A percentile compares a stretch with the other conserved stretches of the same genome.
These are phyloP conservation scores for Acleris cristana DNA, from an alignment of 2,888 invertebrate species.

Conservation along the genomic window DNA sequence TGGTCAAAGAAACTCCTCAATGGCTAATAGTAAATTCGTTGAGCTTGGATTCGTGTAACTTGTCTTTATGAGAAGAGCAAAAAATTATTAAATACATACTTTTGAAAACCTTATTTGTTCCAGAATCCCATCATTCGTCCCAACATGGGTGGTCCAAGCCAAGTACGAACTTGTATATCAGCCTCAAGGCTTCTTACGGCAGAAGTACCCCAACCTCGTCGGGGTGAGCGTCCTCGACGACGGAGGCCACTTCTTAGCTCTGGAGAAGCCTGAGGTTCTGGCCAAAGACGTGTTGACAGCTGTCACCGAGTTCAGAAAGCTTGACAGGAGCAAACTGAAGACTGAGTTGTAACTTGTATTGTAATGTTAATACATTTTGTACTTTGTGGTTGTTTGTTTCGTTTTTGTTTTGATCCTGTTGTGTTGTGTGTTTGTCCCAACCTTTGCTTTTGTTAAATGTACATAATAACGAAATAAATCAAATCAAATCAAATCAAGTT, in stretches of 20 bases:
- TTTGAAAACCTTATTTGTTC: constrained; percentile 22
- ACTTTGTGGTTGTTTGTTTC: not conserved
- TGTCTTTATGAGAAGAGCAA: too few relatives aligned
- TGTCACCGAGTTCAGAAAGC: constrained; percentile 31
- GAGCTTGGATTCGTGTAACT: too few relatives aligned
- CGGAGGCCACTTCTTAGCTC: constrained; percentile 92
- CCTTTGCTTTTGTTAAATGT: too few relatives aligned
- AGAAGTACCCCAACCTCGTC: constrained; percentile 84
- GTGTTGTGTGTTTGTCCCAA: too few relatives aligned
- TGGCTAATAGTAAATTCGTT: too few relatives aligned
- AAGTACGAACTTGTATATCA: constrained; percentile 84
- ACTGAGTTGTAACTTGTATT: constrained; percentile 33
- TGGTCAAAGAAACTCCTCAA: too few relatives aligned
- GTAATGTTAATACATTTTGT: constrained; percentile 1
- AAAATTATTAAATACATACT: too few relatives aligned
- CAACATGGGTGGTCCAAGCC: constrained; percentile 85
- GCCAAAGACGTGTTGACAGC: constrained; percentile 82
- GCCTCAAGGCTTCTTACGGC: constrained; percentile 78
- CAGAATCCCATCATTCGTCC: constrained; percentile 80
- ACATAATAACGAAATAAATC: too few relatives aligned
- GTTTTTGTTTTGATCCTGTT: not conserved
- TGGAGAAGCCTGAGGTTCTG: constrained; percentile 87
- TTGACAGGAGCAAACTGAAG: constrained; percentile 35
- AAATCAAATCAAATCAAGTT: too few relatives aligned
- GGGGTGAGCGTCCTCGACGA: constrained; percentile 81